These are phyloP conservation scores for Pedionomus torquatus DNA, from an alignment of 2,113 vertebrate species.

Conservation along the genomic window DNA sequence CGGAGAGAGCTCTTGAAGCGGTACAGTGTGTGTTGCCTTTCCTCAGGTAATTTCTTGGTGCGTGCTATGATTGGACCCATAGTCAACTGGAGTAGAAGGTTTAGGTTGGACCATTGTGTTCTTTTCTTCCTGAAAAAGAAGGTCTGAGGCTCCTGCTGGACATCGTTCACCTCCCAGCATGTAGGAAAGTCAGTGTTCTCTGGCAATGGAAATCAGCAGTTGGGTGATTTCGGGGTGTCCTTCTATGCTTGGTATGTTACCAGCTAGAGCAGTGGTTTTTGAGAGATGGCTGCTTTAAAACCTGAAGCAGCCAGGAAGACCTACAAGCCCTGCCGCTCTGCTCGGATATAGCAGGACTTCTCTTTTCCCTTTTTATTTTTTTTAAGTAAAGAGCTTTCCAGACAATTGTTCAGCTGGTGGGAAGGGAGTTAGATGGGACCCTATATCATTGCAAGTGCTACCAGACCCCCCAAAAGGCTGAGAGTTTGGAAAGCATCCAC, in stretches of 20 bases:
- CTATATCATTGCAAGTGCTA: neutral
- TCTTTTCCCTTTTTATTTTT: neutral
- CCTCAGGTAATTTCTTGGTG: neutral
- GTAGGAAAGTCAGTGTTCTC: rapidly evolving
- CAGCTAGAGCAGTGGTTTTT: neutral
- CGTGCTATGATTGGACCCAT: neutral
- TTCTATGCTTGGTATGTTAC: neutral
- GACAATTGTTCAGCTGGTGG: neutral
- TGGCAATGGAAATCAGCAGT: neutral
- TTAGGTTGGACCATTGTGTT: neutral
- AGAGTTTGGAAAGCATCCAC: neutral
- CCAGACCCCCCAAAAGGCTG: neutral
- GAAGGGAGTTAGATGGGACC: neutral
- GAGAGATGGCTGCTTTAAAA: neutral
- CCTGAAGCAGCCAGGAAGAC: neutral
- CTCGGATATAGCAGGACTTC: neutral
- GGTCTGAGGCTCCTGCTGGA: neutral
- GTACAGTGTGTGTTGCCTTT: neutral
- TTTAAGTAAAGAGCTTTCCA: neutral
- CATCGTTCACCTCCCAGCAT: neutral
- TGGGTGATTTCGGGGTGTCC: neutral
- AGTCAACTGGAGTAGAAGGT: neutral
- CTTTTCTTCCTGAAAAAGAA: neutral
- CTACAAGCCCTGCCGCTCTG: neutral
- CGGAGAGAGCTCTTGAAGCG: neutral